Conservation (phyloP, 2,797 vertebrate species). For the Cygnus olor region DNA sequence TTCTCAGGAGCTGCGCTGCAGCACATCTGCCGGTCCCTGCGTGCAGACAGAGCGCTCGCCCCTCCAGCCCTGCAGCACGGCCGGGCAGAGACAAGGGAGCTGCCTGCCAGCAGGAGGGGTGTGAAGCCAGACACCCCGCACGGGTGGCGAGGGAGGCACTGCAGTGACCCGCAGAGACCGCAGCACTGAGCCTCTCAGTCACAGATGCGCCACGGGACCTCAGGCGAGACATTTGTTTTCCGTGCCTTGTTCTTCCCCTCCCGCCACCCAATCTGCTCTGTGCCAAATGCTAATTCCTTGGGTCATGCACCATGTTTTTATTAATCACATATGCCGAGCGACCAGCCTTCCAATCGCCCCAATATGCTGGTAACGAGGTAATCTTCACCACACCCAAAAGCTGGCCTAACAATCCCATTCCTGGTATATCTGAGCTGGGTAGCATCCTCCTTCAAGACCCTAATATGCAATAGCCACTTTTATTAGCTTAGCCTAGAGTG, state of each 20-base stretch:
- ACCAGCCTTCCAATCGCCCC: fast-evolving
- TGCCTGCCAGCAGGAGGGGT: not conserved
- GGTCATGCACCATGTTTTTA: not conserved
- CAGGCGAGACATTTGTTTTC: not conserved
- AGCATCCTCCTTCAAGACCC: not conserved
- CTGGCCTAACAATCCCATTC: fast-evolving
- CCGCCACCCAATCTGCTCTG: not conserved
- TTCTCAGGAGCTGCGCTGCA: not conserved
- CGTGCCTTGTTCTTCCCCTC: not conserved
- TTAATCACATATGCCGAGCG: not conserved
- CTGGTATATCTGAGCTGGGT: fast-evolving
- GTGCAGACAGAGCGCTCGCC: not conserved
- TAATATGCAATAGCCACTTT: fast-evolving
- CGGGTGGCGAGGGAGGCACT: fast-evolving
- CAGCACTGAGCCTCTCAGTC: not conserved
- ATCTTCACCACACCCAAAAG: not conserved
- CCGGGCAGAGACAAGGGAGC: not conserved
- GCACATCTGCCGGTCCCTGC: not conserved
- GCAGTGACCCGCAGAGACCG: fast-evolving
- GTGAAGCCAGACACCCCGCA: not conserved
- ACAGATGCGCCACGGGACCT: not conserved
- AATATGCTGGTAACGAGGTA: not conserved
- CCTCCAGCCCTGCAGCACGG: not conserved
- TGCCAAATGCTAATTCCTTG: not conserved
- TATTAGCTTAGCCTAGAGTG: not conserved